Conservation (phyloP, 2,113 vertebrate genomes). For the Tychaedon coryphoeus region DNA sequence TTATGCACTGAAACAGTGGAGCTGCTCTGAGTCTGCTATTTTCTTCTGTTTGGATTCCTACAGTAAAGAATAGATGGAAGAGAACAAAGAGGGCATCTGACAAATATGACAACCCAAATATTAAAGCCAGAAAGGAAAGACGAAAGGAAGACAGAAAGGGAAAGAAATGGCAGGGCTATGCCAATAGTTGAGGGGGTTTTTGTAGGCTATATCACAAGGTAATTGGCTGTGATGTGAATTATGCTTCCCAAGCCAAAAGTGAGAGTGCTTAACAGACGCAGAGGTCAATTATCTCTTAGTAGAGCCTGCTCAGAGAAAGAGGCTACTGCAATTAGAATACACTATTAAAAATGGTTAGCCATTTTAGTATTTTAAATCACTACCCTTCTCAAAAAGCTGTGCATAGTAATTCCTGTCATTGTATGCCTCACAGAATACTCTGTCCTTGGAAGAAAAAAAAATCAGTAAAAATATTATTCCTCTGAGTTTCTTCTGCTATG, state of each 20-base stretch:
- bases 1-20: neutral
- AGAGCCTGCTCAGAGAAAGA: constrained; percentile 47
- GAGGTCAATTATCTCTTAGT: constrained; percentile 68
- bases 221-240: constrained; percentile 60
- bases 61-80: constrained; percentile 12
- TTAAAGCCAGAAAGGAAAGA: constrained; percentile 13
- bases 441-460: constrained; percentile 23
- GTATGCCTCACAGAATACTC: neutral
- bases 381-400: neutral
- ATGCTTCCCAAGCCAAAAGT: constrained; percentile 56
- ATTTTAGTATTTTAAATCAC: constrained; percentile 50
- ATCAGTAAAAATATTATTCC: neutral
- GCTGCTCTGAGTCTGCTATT: constrained; percentile 13
- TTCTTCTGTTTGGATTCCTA: constrained; percentile 12
- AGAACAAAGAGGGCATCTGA: constrained; percentile 41
- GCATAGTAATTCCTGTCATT: neutral
- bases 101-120: constrained; percentile 43
- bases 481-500: neutral
- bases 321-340: constrained; percentile 50
- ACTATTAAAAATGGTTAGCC: constrained; percentile 41
- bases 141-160: neutral
- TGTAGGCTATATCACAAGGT: constrained; percentile 32
- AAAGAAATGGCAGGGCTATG: neutral
- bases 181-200: neutral
- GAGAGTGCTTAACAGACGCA: constrained; percentile 40